Evolutionary conservation across 1,140 invertebrate genomes (phyloP), one percentile per base, ranked within the genome.

Genomic region (Tachypleus tridentatus): DNA sequence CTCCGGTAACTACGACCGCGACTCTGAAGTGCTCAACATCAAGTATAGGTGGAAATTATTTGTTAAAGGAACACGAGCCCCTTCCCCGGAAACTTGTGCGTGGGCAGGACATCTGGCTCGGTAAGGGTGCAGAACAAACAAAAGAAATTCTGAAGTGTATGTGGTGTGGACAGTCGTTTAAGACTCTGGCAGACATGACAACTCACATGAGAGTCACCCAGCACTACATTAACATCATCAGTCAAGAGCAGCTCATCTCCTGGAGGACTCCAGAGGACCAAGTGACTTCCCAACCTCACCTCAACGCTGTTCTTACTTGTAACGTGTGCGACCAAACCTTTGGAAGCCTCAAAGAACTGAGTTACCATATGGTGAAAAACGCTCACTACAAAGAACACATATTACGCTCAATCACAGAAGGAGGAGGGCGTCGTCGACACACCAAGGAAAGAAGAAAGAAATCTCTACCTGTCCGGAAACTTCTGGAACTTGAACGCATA

Each of bases 171-270:
- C 93, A 97, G 76, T 97, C 93, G 70, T 98, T 98, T 82, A 73
- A 93, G 69, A 81, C 93, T 0, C 77, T 98, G 58, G 94, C 94
- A 4, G 92, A 98, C 79, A 93, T 98, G 88, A 98, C 94, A 0
- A 91, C 88, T 68, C 95, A 98, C 75, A 98, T 98, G 96, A 93
- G 97, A 75, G 89, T 97, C 74, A 98, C 95, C 8, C 93, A 97
- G 74, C 96, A 98, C 74, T 98, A 98, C 76, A 97, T 93, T 0
- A 97, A 98, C 74, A 95, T 95, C 67, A 95, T 95, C 71, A 94
- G 91, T 3, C 93, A 95, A 75, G 92, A 95, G 76, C 92, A 95
- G 78, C 93, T 95, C 60, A 95, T 94, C 70, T 95, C 91, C 6
- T 95, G 92, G 92, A 91, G 93, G 69, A 92, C 89, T 0, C 86